phyloP scores from a whole-genome alignment of 2,797 vertebrate species.

The Muraenolepis orangiensis region DNA sequence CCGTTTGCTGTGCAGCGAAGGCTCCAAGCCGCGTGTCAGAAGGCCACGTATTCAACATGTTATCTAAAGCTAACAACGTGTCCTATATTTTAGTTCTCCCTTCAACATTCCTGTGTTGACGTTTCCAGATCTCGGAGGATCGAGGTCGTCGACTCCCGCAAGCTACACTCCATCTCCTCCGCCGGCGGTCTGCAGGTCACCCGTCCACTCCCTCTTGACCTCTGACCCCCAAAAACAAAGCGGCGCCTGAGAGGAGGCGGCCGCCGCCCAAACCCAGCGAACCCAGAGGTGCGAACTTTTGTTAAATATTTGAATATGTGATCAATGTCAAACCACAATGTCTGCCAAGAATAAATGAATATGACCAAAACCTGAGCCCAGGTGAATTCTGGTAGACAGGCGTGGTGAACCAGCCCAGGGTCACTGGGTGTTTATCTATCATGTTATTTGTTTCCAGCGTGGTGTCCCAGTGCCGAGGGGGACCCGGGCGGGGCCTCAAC shows the following conservation, averaged over 20 bases:
- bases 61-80: neutral
- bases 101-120: neutral
- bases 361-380: too few relatives aligned
- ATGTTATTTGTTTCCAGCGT: too few relatives aligned
- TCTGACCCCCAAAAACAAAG: constrained; percentile 51
- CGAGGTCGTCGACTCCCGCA: constrained; percentile 31
- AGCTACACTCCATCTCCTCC: constrained; percentile 39
- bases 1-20: neutral
- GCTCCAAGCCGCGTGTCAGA: neutral
- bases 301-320: neutral
- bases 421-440: too few relatives aligned
- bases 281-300: neutral
- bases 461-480: too few relatives aligned
- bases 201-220: constrained; percentile 79
- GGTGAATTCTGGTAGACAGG: too few relatives aligned
- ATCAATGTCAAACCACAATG: too few relatives aligned
- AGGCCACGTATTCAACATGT: neutral
- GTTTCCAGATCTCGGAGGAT: constrained; percentile 37
- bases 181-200: constrained; percentile 66
- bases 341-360: too few relatives aligned
- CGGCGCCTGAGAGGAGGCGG: constrained; percentile 16
- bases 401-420: too few relatives aligned
- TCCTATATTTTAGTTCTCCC: neutral
- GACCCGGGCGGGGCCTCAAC: too few relatives aligned
- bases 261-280: constrained; percentile 1